Percentiles rank a stretch among this genome's conserved stretches.
These are phyloP conservation scores for Athalia cordata DNA, from an alignment of 2,888 invertebrate species.

Conservation along the genomic window DNA sequence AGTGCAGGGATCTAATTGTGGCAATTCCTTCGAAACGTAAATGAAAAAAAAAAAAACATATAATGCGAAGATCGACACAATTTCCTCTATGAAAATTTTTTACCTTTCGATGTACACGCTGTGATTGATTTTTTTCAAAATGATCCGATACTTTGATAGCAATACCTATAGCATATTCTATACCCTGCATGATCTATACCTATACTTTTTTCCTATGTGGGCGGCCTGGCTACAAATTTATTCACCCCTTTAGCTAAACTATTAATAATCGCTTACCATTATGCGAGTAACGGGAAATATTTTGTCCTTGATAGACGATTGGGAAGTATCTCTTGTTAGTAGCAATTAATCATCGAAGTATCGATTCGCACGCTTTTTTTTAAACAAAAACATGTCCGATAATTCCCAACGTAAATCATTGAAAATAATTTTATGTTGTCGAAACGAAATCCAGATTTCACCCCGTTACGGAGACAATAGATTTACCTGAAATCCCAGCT, in stretches of 20 bases:
- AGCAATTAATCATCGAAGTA: constrained; percentile 17
- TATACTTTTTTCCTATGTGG: constrained; percentile 51
- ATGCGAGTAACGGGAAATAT: constrained; percentile 30
- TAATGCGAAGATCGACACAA: no score
- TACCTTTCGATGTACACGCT: neutral
- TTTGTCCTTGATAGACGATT: constrained; percentile 26
- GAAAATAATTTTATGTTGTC: neutral
- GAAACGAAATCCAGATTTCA: neutral
- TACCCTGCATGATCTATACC: no score
- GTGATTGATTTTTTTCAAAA: constrained; percentile 27
- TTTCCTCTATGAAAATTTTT: neutral
- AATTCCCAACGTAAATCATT: neutral
- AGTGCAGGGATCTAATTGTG: neutral
- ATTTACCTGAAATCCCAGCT: constrained; percentile 5
- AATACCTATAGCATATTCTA: neutral
- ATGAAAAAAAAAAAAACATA: neutral
- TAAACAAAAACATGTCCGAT: neutral
- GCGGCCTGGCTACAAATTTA: constrained; percentile 60
- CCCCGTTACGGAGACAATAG: constrained; percentile 21
- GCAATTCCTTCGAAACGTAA: neutral
- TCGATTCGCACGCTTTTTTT: constrained; percentile 7
- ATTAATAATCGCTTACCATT: constrained; percentile 58
- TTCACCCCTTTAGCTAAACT: constrained; percentile 60
- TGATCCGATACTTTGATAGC: constrained; percentile 20
- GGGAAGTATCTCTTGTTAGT: constrained; percentile 13